These are phyloP conservation scores for Cyanoramphus novaezelandiae DNA, from an alignment of 2,113 vertebrate species.

Conservation along the genomic window DNA sequence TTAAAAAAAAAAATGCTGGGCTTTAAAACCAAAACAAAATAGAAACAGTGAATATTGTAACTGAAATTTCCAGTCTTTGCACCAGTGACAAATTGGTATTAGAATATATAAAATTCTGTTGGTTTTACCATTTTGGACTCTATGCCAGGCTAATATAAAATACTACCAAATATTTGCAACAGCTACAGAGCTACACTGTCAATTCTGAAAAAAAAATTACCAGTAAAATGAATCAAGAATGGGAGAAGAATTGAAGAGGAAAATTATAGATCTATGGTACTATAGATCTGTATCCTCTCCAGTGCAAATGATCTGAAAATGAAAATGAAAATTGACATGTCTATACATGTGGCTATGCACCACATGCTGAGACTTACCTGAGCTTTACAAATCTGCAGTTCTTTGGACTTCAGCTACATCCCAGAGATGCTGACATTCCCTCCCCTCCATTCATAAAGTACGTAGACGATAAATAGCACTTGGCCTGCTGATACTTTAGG, in stretches of 20 bases:
- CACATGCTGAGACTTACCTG: not conserved
- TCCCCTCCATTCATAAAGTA: not conserved
- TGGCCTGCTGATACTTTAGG: not conserved
- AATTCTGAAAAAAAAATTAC: not conserved
- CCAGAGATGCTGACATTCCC: not conserved
- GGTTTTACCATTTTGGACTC: not conserved
- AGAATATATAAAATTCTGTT: not conserved
- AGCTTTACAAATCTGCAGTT: not conserved
- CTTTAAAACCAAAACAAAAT: not conserved
- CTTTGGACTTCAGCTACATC: not conserved
- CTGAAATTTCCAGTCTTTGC: not conserved
- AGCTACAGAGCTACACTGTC: not conserved
- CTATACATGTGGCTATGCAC: not conserved
- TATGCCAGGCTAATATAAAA: not conserved
- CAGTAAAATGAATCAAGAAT: not conserved
- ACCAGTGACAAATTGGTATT: not conserved
- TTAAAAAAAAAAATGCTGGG: not conserved
- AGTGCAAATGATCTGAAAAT: conserved; percentile 28
- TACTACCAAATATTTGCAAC: not conserved
- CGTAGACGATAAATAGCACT: not conserved
- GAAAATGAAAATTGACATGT: conserved; percentile 32
- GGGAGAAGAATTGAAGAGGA: not conserved
- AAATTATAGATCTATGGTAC: not conserved
- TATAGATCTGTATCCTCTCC: not conserved
- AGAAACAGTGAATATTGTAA: not conserved